phyloP scores from a whole-genome alignment of 2,888 invertebrate genomes.

The Oscheius sp. region DNA sequence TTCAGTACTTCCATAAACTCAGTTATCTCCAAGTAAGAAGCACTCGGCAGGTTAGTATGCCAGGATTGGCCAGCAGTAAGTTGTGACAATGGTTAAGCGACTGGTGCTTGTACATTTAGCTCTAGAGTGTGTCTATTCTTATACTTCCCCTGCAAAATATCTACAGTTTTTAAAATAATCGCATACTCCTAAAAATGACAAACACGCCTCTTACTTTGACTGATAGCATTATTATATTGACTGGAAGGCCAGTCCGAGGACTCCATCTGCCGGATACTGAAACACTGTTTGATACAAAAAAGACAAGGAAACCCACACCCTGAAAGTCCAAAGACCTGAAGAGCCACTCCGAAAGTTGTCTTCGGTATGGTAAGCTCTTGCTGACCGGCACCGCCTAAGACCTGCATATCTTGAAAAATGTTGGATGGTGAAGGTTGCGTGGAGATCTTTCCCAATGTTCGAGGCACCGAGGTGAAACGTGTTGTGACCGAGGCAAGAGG shows the following conservation, averaged over 20 bases:
- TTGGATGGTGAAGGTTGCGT: slow-evolving; percentile 1
- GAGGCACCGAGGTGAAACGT: slow-evolving; percentile 26
- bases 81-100: slow-evolving; percentile 50
- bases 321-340: slow-evolving; percentile 76
- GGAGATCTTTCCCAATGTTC: not conserved
- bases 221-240: slow-evolving; percentile 57
- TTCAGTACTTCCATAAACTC: not conserved
- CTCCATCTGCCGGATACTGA: slow-evolving; percentile 53
- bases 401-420: slow-evolving; percentile 53
- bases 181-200: not conserved
- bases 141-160: too few relatives aligned
- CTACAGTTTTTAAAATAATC: too few relatives aligned
- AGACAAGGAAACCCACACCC: slow-evolving; percentile 52
- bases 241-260: slow-evolving; percentile 55
- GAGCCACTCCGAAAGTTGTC: slow-evolving; percentile 77
- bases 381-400: slow-evolving; percentile 41
- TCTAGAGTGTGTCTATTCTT: too few relatives aligned
- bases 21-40: slow-evolving; percentile 62
- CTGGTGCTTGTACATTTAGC: too few relatives aligned
- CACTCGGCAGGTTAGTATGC: slow-evolving; percentile 58
- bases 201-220: slow-evolving; percentile 33
- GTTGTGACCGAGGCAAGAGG: slow-evolving; percentile 4
- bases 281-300: too few relatives aligned
- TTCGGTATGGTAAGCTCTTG: slow-evolving; percentile 72
- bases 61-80: slow-evolving; percentile 57